Base-by-base conservation (phyloP, 1,140 invertebrate species). In the Luehdorfia chinensis region DNA sequence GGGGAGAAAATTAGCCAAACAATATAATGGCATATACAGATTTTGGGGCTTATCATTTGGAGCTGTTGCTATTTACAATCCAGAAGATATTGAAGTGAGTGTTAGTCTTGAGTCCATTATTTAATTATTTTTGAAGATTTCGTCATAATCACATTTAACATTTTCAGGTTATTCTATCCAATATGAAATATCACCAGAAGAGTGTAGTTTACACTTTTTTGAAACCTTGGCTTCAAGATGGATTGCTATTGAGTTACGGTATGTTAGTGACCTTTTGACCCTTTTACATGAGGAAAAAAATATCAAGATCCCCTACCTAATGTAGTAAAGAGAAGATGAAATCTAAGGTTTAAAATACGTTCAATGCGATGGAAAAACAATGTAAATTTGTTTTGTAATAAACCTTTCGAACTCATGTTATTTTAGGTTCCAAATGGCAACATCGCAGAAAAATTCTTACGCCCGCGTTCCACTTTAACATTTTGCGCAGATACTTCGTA, bases 381-480 rank as follows among this genome's bases (percentile, higher is more conserved):
- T n/a, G n/a, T n/a, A n/a, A n/a, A n/a, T n/a, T n/a, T n/a, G n/a
- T n/a, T n/a, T n/a, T n/a, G n/a, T n/a, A n/a, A n/a, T n/a, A n/a
- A n/a, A n/a, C n/a, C n/a, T n/a, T n/a, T n/a, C n/a, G n/a, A n/a
- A n/a, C n/a, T n/a, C n/a, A n/a, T n/a, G n/a, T 1, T 14, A 13
- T 55, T 54, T 18, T 5, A 75, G 93, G 93, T 7, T 67, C 86
- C 1, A 94, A 94, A 87, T 96, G 95, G 95, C 88, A 90, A 11
- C 68, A 59, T 0, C 77, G 93, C 32, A 78, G 95, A 27, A 95
- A 94, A 79, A 87, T 95, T 23, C 66, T 96, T 1, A 96, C 94
- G 2, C 93, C 94, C 7, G 91, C 93, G 0, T 96, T 96, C 72
- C 94, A 96, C 72, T 95, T 95, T 68, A 91, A 91, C 47, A 95